A percentile compares a stretch with the other conserved stretches of the same genome.
phyloP scores from a whole-genome alignment of 1,140 invertebrate genomes.

The Oscheius sp. region DNA sequence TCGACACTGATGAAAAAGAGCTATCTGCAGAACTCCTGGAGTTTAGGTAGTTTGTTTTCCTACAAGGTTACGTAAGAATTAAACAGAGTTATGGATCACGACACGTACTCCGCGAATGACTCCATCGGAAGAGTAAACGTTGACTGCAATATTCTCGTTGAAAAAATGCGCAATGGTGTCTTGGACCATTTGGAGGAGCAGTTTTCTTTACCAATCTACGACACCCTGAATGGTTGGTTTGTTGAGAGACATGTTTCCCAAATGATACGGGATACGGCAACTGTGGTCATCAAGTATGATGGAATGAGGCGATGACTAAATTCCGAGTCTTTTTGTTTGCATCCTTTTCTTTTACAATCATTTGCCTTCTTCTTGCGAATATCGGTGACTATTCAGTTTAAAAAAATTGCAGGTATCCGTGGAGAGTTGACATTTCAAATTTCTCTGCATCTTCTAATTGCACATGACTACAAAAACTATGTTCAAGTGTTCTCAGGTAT shows the following conservation, averaged over 20 bases:
- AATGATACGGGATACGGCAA: not conserved
- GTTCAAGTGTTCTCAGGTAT: conserved; percentile 24
- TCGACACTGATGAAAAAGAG: conserved; percentile 29
- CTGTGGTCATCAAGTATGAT: too few relatives aligned
- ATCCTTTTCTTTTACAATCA: too few relatives aligned
- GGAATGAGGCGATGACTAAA: too few relatives aligned
- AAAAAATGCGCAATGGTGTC: conserved; percentile 12
- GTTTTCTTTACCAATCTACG: conserved; percentile 17
- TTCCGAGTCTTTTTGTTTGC: too few relatives aligned
- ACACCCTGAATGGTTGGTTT: conserved; percentile 7
- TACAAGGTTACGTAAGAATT: not conserved
- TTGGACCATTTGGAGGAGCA: not conserved
- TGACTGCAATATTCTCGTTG: conserved; percentile 26
- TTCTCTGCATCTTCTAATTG: conserved; percentile 1
- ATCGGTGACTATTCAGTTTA: not conserved
- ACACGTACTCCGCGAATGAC: conserved; percentile 32
- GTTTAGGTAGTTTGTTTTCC: conserved; percentile 5
- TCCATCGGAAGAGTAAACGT: conserved; percentile 20
- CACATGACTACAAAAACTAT: conserved; percentile 16
- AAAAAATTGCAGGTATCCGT: conserved; percentile 10
- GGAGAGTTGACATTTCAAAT: conserved; percentile 12
- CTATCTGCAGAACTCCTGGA: conserved; percentile 22
- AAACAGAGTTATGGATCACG: conserved; percentile 32
- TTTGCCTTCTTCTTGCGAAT: too few relatives aligned
- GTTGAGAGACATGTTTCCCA: not conserved